These are phyloP conservation scores for Apis laboriosa DNA, from an alignment of 1,140 invertebrate species.

Conservation along the genomic window DNA sequence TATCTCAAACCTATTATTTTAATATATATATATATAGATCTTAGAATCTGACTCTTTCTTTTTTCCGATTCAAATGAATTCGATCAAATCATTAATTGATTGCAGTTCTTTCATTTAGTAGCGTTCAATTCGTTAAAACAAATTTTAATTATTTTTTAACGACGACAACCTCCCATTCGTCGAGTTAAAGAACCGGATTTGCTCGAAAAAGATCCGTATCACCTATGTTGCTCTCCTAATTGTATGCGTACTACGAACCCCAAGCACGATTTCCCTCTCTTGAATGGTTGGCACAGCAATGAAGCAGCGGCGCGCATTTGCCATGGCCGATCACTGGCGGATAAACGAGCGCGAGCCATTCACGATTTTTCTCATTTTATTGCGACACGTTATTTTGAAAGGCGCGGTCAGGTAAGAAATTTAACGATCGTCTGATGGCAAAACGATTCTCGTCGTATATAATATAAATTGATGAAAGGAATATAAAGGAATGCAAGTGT, in stretches of 20 bases:
- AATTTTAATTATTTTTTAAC: not conserved
- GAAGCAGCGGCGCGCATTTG: not conserved
- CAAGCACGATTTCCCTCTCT: not conserved
- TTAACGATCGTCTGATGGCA: not conserved
- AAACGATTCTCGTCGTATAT: not conserved
- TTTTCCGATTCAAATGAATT: too few species aligned
- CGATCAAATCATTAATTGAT: not conserved
- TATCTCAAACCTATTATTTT: too few species aligned
- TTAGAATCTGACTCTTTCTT: too few species aligned
- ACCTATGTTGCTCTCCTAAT: conserved; percentile 12
- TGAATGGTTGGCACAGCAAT: conserved; percentile 2
- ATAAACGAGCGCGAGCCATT: conserved; percentile 19
- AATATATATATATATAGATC: too few species aligned
- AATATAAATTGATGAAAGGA: not conserved
- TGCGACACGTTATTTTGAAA: conserved; percentile 8
- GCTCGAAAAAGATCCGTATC: conserved; percentile 14
- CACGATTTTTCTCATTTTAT: not conserved
- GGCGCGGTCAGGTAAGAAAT: not conserved
- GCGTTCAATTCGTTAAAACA: not conserved
- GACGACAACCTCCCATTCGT: not conserved
- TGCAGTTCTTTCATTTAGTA: not conserved
- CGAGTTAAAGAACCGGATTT: conserved; percentile 31
- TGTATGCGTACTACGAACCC: conserved; percentile 15
- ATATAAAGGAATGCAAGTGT: too few species aligned
- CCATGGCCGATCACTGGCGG: not conserved